Percentiles rank a stretch among this genome's conserved stretches.
phyloP scores from a whole-genome alignment of 92 coral and sea anemone species.

The Hydrozoanthus gracilis region DNA sequence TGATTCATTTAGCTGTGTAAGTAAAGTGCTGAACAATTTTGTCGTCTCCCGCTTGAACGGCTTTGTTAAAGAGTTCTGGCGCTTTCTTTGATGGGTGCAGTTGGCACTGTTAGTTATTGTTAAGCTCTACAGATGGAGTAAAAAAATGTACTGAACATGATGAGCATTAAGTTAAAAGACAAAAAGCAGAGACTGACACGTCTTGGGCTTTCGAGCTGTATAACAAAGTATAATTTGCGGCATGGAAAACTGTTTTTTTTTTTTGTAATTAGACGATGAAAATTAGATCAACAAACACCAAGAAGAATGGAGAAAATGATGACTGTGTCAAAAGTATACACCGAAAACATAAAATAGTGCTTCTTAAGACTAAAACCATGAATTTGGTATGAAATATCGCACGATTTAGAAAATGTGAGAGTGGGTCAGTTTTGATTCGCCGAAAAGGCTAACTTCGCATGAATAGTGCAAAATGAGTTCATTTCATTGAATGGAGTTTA shows the following conservation, averaged over 20 bases:
- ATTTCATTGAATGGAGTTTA: conserved; percentile 66
- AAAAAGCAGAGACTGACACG: background rate
- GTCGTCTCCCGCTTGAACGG: conserved; percentile 16
- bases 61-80: background rate
- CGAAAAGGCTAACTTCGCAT: conserved; percentile 23
- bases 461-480: conserved; percentile 31
- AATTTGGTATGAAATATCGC: background rate
- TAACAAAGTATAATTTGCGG: conserved; percentile 28
- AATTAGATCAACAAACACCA: conserved; percentile 18
- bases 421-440: background rate
- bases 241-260: conserved; percentile 35
- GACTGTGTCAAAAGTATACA: too few species aligned
- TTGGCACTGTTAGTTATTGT: conserved; percentile 13
- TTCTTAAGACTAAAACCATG: background rate
- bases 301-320: background rate
- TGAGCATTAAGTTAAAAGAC: background rate
- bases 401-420: background rate
- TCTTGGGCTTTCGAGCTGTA: background rate
- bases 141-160: background rate
- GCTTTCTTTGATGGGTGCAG: conserved; percentile 17
- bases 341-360: background rate
- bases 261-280: background rate
- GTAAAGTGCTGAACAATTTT: conserved; percentile 1
- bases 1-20: background rate
- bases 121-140: conserved; percentile 36